These are phyloP conservation scores for Nasonia giraulti DNA, from an alignment of 1,140 invertebrate species.

Conservation along the genomic window DNA sequence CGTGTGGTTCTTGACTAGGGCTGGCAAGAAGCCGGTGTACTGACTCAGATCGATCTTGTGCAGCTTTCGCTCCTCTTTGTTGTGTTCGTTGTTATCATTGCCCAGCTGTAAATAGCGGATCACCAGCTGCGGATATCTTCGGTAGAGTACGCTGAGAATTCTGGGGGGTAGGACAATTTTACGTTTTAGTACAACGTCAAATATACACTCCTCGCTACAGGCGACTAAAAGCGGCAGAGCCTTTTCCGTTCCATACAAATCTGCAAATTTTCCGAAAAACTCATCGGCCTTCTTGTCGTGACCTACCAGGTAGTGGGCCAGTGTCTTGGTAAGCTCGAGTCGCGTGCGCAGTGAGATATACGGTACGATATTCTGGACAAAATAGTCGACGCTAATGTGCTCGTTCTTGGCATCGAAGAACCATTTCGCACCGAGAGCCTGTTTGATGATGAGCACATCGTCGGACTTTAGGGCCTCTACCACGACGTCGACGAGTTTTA, in stretches of 20 bases:
- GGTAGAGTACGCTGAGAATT: constrained; percentile 54
- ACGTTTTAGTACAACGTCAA: constrained; percentile 34
- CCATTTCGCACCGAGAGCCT: constrained; percentile 59
- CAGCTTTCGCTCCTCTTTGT: not conserved
- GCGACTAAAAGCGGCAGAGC: constrained; percentile 56
- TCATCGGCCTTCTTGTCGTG: constrained; percentile 49
- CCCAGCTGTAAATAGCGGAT: constrained; percentile 61
- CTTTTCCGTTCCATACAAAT: constrained; percentile 51
- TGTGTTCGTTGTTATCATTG: not conserved
- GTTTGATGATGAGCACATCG: constrained; percentile 55
- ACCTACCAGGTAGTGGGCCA: constrained; percentile 51
- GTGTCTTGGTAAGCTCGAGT: constrained; percentile 55
- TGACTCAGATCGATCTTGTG: not conserved
- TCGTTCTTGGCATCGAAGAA: constrained; percentile 58
- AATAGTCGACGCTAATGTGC: constrained; percentile 56
- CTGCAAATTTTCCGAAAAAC: constrained; percentile 53
- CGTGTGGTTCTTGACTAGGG: constrained; percentile 50
- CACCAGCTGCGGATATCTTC: constrained; percentile 58
- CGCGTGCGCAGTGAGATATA: constrained; percentile 59
- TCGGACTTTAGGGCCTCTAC: constrained; percentile 60
- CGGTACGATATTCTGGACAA: constrained; percentile 56
- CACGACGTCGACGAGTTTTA: constrained; percentile 52
- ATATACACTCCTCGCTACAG: constrained; percentile 58
- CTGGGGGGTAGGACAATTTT: constrained; percentile 47
- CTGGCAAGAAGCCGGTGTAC: constrained; percentile 38